phyloP scores from a whole-genome alignment of 2,888 invertebrate genomes.

The Ashinkailepas kermadecensis region DNA sequence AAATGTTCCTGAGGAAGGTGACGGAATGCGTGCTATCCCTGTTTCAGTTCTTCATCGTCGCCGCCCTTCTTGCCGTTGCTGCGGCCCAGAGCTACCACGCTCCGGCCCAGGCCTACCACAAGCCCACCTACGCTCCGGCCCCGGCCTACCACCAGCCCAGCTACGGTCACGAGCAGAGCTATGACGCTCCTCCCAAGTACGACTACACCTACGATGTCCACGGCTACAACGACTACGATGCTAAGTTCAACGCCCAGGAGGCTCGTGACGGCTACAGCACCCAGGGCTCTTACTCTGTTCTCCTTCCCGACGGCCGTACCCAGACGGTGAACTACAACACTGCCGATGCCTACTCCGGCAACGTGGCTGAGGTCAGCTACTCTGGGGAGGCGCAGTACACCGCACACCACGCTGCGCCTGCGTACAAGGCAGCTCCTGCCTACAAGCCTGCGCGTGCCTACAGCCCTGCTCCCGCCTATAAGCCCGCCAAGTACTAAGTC shows the following conservation, averaged over 20 bases:
- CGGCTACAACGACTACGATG: conserved; percentile 28
- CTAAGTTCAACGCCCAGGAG: conserved; percentile 25
- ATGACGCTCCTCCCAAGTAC: conserved; percentile 21
- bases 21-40: too few relatives aligned
- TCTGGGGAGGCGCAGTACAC: conserved; percentile 32
- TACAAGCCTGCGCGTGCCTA: neutral
- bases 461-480: too few relatives aligned
- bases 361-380: conserved; percentile 31
- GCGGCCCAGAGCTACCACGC: neutral
- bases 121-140: neutral
- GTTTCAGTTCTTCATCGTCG: neutral
- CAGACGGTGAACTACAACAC: conserved; percentile 31
- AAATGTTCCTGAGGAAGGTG: too few relatives aligned
- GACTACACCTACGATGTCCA: conserved; percentile 28
- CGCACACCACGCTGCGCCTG: neutral
- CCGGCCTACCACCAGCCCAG: neutral
- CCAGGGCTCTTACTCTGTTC: conserved; percentile 31
- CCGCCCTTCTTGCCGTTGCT: neutral
- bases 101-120: conserved; percentile 5
- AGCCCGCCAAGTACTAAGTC: too few relatives aligned
- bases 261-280: conserved; percentile 28
- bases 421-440: too few relatives aligned
- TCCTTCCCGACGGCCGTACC: conserved; percentile 32
- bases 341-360: conserved; percentile 28
- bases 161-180: neutral